phyloP scores from a whole-genome alignment of 2,888 invertebrate genomes.

The Netelia melanura region DNA sequence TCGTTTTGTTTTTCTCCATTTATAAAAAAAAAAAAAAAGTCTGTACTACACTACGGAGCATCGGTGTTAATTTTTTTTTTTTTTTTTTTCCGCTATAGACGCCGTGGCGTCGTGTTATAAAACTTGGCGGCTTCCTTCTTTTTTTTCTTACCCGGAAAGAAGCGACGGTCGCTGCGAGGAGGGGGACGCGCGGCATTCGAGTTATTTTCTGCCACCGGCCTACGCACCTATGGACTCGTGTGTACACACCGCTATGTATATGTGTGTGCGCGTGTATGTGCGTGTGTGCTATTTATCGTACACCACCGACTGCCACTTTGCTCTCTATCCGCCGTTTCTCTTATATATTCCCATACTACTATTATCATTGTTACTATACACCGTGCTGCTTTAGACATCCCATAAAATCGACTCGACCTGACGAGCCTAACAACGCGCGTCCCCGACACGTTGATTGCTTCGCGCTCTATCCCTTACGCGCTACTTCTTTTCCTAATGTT shows the following conservation, averaged over 20 bases:
- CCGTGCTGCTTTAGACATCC: conserved; percentile 3
- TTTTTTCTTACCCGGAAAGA: conserved; percentile 49
- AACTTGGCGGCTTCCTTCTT: conserved; percentile 49
- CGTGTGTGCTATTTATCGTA: conserved; percentile 76
- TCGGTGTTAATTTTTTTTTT: not conserved
- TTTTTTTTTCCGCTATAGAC: conserved; percentile 3
- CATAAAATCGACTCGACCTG: conserved; percentile 30
- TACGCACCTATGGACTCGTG: conserved; percentile 67
- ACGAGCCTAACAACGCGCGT: conserved; percentile 4
- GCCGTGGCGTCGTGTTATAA: conserved; percentile 18
- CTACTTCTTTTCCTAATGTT: conserved; percentile 22
- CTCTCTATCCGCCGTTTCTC: conserved; percentile 73
- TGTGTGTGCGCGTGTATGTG: not conserved
- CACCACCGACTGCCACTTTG: conserved; percentile 49
- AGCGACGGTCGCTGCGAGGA: conserved; percentile 60
- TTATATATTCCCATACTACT: conserved; percentile 36
- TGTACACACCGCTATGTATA: conserved; percentile 69
- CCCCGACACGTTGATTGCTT: conserved; percentile 7
- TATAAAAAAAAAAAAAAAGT: not conserved
- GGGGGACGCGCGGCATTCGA: conserved; percentile 75
- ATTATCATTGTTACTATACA: conserved; percentile 1
- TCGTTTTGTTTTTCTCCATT: not conserved
- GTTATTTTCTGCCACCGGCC: conserved; percentile 72
- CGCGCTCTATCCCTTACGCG: not conserved
- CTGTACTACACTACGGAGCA: not conserved